Percentiles rank a stretch among this genome's conserved stretches.
Evolutionary conservation across 1,140 invertebrate genomes (phyloP).

Genomic region (Gonatopus flavifemur): DNA sequence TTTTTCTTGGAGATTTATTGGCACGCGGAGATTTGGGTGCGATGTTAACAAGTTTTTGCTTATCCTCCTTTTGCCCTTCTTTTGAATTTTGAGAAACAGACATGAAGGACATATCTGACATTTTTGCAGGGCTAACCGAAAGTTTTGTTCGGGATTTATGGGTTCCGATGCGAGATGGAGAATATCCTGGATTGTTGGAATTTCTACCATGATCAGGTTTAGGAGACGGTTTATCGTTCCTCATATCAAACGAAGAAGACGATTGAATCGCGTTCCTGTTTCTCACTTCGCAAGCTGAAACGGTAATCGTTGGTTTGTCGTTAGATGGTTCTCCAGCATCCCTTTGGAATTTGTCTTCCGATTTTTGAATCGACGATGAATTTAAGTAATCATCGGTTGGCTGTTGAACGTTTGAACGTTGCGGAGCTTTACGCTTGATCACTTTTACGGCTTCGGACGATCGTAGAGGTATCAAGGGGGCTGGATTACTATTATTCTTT

Average conservation of each 20-base stretch:
- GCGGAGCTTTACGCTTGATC: too few species aligned
- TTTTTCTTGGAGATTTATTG: slow-evolving; percentile 23
- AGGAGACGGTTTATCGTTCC: background rate
- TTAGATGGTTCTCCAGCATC: background rate
- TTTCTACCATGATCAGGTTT: slow-evolving; percentile 15
- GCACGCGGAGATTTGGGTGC: slow-evolving; percentile 25
- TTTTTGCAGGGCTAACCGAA: slow-evolving; percentile 22
- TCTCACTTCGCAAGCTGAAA: background rate
- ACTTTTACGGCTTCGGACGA: too few species aligned
- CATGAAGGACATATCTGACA: slow-evolving; percentile 17
- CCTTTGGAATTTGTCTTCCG: too few species aligned
- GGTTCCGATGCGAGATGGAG: too few species aligned
- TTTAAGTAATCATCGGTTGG: too few species aligned
- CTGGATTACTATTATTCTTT: too few species aligned
- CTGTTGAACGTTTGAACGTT: too few species aligned
- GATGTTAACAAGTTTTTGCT: slow-evolving; percentile 22
- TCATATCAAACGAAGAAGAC: background rate
- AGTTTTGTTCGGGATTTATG: slow-evolving; percentile 26
- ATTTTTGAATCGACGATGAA: too few species aligned
- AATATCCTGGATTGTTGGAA: background rate
- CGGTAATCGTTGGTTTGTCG: background rate
- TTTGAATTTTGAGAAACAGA: slow-evolving; percentile 18
- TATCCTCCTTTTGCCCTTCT: slow-evolving; percentile 8
- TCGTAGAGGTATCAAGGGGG: too few species aligned
- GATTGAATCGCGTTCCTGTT: background rate